A percentile compares a stretch with the other conserved stretches of the same genome.
These are phyloP conservation scores for Styela clava DNA, from an alignment of 23 tunicate species.

Conservation along the genomic window DNA sequence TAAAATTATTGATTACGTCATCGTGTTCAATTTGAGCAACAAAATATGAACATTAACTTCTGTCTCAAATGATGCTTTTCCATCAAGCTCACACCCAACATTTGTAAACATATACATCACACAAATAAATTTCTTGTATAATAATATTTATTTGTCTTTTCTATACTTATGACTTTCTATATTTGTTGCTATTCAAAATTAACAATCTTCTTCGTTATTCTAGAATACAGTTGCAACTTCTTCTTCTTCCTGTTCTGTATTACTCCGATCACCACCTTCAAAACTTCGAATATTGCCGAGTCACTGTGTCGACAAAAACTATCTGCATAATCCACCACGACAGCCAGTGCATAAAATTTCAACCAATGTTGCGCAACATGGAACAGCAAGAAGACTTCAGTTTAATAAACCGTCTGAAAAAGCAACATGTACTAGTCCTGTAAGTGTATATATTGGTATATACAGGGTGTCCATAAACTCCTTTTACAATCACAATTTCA, in stretches of 20 bases:
- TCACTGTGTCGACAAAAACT: slow-evolving; percentile 23
- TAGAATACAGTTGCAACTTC: slow-evolving; percentile 2
- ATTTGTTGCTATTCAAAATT: too few relatives aligned
- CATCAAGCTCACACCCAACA: too few relatives aligned
- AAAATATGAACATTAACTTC: too few relatives aligned
- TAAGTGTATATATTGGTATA: background rate
- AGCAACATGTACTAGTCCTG: slow-evolving; percentile 14
- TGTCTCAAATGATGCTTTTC: too few relatives aligned
- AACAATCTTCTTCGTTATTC: too few relatives aligned
- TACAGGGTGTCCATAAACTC: background rate
- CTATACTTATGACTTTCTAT: too few relatives aligned
- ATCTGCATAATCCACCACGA: slow-evolving; percentile 14
- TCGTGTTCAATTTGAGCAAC: too few relatives aligned
- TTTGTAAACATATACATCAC: too few relatives aligned
- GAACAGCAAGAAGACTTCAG: slow-evolving; percentile 23
- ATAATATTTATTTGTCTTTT: too few relatives aligned
- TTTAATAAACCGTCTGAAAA: slow-evolving; percentile 15
- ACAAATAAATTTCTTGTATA: too few relatives aligned
- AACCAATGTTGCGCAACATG: background rate
- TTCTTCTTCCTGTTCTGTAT: background rate
- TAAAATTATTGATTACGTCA: too few relatives aligned
- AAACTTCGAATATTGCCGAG: slow-evolving; percentile 21
- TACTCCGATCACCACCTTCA: slow-evolving; percentile 29
- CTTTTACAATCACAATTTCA: too few relatives aligned
- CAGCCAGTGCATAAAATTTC: slow-evolving; percentile 16